Evolutionary conservation across 2,113 vertebrate genomes (phyloP), one percentile per base, ranked within the genome.

Genomic region (Muntiacus reevesi): DNA sequence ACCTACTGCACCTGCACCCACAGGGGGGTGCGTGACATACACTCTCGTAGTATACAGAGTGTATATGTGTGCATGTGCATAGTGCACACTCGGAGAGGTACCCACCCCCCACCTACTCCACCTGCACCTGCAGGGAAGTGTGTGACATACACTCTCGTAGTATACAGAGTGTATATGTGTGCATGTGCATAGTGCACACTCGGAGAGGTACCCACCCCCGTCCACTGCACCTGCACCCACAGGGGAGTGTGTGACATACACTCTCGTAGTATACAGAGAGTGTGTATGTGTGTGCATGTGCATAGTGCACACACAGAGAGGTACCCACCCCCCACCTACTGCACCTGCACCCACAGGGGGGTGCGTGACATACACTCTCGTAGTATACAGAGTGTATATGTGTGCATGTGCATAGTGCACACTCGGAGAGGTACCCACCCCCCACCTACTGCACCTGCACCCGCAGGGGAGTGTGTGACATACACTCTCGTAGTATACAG

Each of bases 381-480:
- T 16, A 62, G 14, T 7, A 62, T 33, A 62, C 30, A 33, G 14
- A 16, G 60, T 62, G 13, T n/a, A 33, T n/a, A 2, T n/a, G 1
- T 19, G 33, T 71, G 2, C 9, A 6, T 36, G 40, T 23, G 12
- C n/a, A 36, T 40, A 71, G 50, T 99, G 99, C 94, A 99, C 99
- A 0, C 99, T 67, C 0, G 16, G 16, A n/a, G 62, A 67, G 62
- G 16, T n/a, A 7, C 62, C 62, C 1, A 7, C 62, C 62, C 50
- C 50, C 50, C 43, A 50, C 2, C 50, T 4, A 1, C 13, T 14
- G 0, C 0, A 0, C 30, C 62, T 64, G 62, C 33, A n/a, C 33
- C 30, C 30, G 1, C 62, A n/a, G 62, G 62, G 30, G 4, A 64
- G 62, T 64, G 62, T 7, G 62, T n/a, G 30, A 33, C 1, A 13